Base-by-base conservation (phyloP, 2,888 invertebrate species). In the Eilema griseolum region DNA sequence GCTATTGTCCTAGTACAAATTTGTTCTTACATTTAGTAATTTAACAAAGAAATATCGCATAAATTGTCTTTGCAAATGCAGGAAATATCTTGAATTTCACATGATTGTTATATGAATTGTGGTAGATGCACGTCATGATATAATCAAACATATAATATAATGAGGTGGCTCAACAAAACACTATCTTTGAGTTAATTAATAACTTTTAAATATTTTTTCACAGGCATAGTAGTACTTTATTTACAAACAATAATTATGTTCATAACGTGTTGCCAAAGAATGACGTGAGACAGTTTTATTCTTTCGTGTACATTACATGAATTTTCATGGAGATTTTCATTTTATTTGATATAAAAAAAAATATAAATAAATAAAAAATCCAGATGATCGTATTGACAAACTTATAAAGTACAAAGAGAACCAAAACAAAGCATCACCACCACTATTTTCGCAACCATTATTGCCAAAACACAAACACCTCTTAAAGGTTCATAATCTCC, bases 391-490 rank as follows among this genome's bases (percentile, higher is more conserved):
- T 7, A 37, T 26, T 7, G 33, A 57, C 24, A 41, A 59, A 66
- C 11, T 12, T 33, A 57, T 56, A 37, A 26, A 57, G 12, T 14
- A 57, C 61, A 41, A 70, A 62, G n/a, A 31, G 20, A 61, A 70
- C 37, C 24, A 33, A 57, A 24, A 16, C 31, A 31, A 26, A 14
- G 24, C 52, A 70, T 56, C 62, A 61, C 26, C 26, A 3, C 7
- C 14, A 23, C 33, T 37, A 61, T 64, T 57, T 69, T 66, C 65
- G 10, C 74, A 71, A 78, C 16, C 56, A 16, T 85, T 82, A 86
- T 88, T 82, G 85, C 84, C 83, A 86, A 66, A 88, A 89, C 84
- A 91, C 81, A 87, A 84, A 83, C 78, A 88, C 80, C 86, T 90
- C 88, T 84, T 86, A 59, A 65, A 74, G 72, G 31, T 56, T 79